These are phyloP conservation scores for Seira ritae DNA, from an alignment of 2,888 invertebrate species.

Conservation along the genomic window DNA sequence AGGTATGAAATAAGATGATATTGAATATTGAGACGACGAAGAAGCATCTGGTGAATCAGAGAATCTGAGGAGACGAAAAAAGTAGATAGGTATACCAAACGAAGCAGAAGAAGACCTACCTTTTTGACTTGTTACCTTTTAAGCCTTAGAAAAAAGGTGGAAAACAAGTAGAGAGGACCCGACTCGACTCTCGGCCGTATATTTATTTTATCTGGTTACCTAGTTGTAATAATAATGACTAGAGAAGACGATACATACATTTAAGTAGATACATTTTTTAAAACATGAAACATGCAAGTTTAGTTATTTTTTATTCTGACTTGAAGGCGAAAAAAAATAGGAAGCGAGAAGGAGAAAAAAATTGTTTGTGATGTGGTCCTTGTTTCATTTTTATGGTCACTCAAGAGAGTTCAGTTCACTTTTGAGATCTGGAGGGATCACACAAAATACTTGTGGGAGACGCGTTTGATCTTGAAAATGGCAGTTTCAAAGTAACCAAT, in stretches of 20 bases:
- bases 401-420: slow-evolving; percentile 58
- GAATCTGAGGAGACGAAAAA: too few species aligned
- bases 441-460: slow-evolving; percentile 22
- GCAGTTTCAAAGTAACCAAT: too few species aligned
- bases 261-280: neutral
- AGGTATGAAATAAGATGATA: too few species aligned
- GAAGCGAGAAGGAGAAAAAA: slow-evolving; percentile 33
- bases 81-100: too few species aligned
- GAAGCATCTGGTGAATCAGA: too few species aligned
- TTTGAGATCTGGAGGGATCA: slow-evolving; percentile 59
- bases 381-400: slow-evolving; percentile 61
- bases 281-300: slow-evolving; percentile 41
- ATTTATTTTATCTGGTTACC: slow-evolving; percentile 55
- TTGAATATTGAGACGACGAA: too few species aligned
- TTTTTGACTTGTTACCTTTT: slow-evolving; percentile 51
- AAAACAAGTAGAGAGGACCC: too few species aligned
- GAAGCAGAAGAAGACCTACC: slow-evolving; percentile 21
- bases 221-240: slow-evolving; percentile 58
- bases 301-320: slow-evolving; percentile 10
- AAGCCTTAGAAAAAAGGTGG: too few species aligned
- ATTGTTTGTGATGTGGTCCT: slow-evolving; percentile 54
- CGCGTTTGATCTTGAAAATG: too few species aligned
- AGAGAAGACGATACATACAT: slow-evolving; percentile 20
- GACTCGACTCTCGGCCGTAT: too few species aligned
- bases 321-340: slow-evolving; percentile 15